A percentile compares a stretch with the other conserved stretches of the same genome.
Conservation (phyloP, 2,113 vertebrate species). For the Mellivora capensis region DNA sequence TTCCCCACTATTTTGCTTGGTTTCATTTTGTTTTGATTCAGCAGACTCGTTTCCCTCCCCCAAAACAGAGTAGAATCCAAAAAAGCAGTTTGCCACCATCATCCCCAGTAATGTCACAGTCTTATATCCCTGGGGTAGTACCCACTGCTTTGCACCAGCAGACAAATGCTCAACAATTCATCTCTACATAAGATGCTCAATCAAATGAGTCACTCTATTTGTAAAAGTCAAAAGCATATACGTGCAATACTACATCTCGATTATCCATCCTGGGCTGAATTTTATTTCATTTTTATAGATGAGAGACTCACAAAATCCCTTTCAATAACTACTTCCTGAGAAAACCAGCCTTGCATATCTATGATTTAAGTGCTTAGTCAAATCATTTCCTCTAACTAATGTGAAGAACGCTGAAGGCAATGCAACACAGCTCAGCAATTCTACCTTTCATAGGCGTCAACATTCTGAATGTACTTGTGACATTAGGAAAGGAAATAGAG, state of each 20-base stretch:
- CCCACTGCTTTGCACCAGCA: neutral
- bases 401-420: constrained; percentile 58
- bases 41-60: neutral
- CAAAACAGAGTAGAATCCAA: neutral
- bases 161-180: neutral
- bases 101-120: neutral
- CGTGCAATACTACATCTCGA: neutral
- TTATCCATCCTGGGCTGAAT: neutral
- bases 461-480: constrained; percentile 74
- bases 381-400: constrained; percentile 66
- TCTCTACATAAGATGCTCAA: neutral
- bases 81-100: neutral
- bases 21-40: neutral
- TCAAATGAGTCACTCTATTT: neutral
- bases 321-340: constrained; percentile 41
- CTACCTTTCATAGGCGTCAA: constrained; percentile 60
- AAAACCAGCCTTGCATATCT: neutral
- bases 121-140: neutral
- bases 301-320: constrained; percentile 58
- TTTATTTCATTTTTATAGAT: constrained; percentile 47
- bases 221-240: neutral
- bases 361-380: constrained; percentile 65
- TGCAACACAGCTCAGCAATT: constrained; percentile 55
- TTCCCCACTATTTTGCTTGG: neutral
- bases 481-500: constrained; percentile 76